Conservation (phyloP, 2,113 vertebrate species). For the Amia ocellicauda region DNA sequence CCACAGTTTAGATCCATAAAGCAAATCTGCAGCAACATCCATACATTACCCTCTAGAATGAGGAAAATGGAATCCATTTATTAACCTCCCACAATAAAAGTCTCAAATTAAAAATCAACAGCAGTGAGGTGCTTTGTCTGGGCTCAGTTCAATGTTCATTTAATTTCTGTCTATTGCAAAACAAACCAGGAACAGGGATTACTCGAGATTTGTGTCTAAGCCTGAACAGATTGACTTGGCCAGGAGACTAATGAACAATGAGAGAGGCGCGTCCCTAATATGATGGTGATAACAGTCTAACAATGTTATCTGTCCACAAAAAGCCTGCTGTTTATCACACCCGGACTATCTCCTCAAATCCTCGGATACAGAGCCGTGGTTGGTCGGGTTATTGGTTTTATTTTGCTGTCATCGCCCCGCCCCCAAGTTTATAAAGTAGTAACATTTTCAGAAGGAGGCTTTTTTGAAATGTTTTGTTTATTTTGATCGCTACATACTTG, state of each 20-base stretch:
- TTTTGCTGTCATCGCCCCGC: not conserved
- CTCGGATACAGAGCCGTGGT: constrained; percentile 15
- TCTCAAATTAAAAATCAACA: too few species aligned
- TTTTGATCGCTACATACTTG: too few species aligned
- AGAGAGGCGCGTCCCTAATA: constrained; percentile 33
- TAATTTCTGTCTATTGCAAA: constrained; percentile 13
- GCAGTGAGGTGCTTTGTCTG: constrained; percentile 1
- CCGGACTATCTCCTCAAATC: not conserved
- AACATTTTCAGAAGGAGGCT: too few species aligned
- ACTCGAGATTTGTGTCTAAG: constrained; percentile 58
- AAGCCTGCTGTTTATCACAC: constrained; percentile 1
- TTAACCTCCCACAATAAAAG: not conserved
- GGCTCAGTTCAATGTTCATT: constrained; percentile 31
- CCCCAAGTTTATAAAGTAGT: too few species aligned
- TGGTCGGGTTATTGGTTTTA: constrained; percentile 3
- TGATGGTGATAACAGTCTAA: constrained; percentile 28
- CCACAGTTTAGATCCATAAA: too few species aligned
- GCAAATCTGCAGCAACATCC: too few species aligned
- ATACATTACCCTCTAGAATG: too few species aligned
- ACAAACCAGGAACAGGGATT: constrained; percentile 57
- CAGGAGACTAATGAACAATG: constrained; percentile 10
- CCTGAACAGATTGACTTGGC: constrained; percentile 55
- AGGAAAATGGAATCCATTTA: not conserved
- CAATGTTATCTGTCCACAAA: constrained; percentile 19
- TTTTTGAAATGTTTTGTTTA: too few species aligned